A percentile compares a stretch with the other conserved stretches of the same genome.
Conservation (phyloP, 2,797 vertebrate genomes). For the Bradypodion pumilum region DNA sequence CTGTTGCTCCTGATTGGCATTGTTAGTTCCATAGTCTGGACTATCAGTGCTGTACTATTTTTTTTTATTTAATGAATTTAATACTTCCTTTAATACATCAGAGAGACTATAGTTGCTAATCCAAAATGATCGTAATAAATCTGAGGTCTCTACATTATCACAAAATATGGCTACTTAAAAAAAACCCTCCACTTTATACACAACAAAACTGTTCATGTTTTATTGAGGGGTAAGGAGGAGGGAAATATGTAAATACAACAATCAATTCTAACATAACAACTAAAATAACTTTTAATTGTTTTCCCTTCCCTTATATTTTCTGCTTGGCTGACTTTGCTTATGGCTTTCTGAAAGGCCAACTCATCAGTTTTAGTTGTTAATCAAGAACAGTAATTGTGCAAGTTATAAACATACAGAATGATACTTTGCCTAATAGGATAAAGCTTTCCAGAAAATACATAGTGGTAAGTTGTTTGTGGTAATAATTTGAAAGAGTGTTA, state of each 20-base stretch:
- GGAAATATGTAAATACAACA: conserved; percentile 64
- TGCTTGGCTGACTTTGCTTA: conserved; percentile 77
- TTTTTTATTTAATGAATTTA: conserved; percentile 1
- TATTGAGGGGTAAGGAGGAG: conserved; percentile 8
- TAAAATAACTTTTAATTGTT: conserved; percentile 80
- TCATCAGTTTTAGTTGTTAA: conserved; percentile 81
- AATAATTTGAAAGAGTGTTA: conserved; percentile 46
- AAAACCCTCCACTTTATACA: conserved; percentile 12
- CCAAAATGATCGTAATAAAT: conserved; percentile 8
- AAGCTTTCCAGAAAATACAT: conserved; percentile 70
- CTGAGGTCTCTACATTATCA: background rate
- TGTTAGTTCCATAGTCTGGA: background rate
- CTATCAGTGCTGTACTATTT: background rate
- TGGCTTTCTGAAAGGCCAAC: conserved; percentile 73
- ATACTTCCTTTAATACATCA: conserved; percentile 11
- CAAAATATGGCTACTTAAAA: conserved; percentile 10
- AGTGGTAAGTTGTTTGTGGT: conserved; percentile 43
- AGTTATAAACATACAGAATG: conserved; percentile 68
- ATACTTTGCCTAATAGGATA: conserved; percentile 75
- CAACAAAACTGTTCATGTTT: conserved; percentile 44
- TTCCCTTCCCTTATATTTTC: conserved; percentile 78
- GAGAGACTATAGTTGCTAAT: background rate
- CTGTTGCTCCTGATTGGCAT: background rate
- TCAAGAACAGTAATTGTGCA: conserved; percentile 77
- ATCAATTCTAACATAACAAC: conserved; percentile 64